Evolutionary conservation across 2,797 vertebrate genomes (phyloP).

Genomic region (Clarias platycephalus): DNA sequence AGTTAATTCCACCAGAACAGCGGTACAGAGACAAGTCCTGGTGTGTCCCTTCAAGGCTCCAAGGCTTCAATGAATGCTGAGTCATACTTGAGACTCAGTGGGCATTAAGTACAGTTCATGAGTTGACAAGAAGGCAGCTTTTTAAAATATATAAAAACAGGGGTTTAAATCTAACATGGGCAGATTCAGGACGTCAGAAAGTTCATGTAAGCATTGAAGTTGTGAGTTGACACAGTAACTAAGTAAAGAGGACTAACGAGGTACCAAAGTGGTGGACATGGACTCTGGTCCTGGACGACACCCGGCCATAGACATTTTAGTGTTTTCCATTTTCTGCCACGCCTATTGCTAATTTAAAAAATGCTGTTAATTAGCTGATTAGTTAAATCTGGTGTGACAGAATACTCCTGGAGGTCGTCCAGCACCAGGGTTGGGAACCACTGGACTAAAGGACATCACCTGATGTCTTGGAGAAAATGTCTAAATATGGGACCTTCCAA

Average conservation of each 20-base stretch:
- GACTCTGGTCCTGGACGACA: no score
- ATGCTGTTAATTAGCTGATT: no score
- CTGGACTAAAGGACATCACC: neutral
- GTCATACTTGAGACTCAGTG: neutral
- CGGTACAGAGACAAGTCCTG: neutral
- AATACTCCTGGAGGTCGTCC: no score
- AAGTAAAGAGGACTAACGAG: no score
- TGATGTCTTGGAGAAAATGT: neutral
- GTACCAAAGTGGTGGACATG: no score
- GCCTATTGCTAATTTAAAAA: no score
- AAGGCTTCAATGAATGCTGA: neutral
- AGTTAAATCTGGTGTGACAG: no score
- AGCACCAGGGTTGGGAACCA: no score
- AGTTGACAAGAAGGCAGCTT: neutral
- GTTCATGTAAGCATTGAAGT: neutral
- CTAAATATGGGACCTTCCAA: neutral
- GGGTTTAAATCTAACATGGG: neutral
- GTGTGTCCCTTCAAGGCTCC: neutral
- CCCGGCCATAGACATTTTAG: no score
- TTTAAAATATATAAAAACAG: neutral
- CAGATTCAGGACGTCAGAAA: neutral
- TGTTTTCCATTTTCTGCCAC: no score
- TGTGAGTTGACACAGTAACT: neutral
- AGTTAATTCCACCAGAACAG: slow-evolving; percentile 1
- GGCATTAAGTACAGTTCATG: neutral